Base-by-base conservation (phyloP, 1,140 invertebrate genomes). In the Wiebesia pumilae region DNA sequence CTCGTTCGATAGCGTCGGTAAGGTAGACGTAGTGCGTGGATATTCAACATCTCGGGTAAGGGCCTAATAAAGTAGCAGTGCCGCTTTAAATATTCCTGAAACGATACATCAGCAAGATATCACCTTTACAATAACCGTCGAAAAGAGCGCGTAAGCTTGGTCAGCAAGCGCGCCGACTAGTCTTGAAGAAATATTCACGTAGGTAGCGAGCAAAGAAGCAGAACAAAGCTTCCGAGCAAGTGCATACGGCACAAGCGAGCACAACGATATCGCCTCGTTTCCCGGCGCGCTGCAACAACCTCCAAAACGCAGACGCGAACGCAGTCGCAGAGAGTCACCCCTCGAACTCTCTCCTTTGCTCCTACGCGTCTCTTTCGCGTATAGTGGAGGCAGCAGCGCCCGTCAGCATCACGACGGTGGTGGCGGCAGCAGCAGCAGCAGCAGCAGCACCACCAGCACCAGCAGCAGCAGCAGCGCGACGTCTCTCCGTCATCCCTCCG, bases 241-340 rank as follows among this genome's bases (percentile, higher is more conserved):
- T 35, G 33, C 78, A 33, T 35, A 16, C 21, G 7, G 35, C 0
- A 47, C 4, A 6, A 65, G 27, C 81, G n/a, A 19, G 65, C 16
- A 24, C 80, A 33, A 19, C 27, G 35, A 10, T 71, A 65, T 67
- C 9, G 40, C 24, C 38, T 43, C 27, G 19, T 30, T 10, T 77
- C 10, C 65, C 65, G 62, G 84, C 35, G 47, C 78, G 79, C 69
- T 79, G 79, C 51, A 79, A 30, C 75, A 71, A 65, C 54, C 73
- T 12, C 69, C n/a, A 54, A 84, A 87, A 87, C 87, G 87, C 87
- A 87, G 87, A 82, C 87, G 87, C 87, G n/a, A 75, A 79, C 87
- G 87, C 87, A n/a, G 81, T 69, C 81, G 86, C 86, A 83, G 86
- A 84, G 86, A 85, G 40, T 78, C 77, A 65, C 10, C 79, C 43